Evolutionary conservation across 2,888 invertebrate genomes (phyloP).

Genomic region (Rosalia funebris): DNA sequence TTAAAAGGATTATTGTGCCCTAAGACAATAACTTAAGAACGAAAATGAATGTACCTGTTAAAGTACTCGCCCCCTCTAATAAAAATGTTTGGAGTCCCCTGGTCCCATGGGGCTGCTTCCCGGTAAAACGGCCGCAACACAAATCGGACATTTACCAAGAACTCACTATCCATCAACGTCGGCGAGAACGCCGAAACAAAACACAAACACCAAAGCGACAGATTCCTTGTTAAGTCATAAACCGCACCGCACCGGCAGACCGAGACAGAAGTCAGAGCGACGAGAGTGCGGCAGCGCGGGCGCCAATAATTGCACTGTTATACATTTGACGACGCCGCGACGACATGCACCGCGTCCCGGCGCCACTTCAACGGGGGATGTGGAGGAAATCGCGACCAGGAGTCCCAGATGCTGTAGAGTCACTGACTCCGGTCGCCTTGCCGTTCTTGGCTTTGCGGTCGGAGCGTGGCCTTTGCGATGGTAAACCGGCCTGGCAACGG

Average conservation of each 20-base stretch:
- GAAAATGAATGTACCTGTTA: too few species aligned
- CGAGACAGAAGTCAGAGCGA: neutral
- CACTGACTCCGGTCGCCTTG: slow-evolving; percentile 53
- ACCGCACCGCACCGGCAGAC: neutral
- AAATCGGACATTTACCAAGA: too few species aligned
- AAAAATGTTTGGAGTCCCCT: too few species aligned
- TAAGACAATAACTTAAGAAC: too few species aligned
- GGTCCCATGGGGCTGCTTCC: too few species aligned
- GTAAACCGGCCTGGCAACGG: slow-evolving; percentile 45
- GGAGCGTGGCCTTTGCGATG: slow-evolving; percentile 50
- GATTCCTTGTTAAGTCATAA: slow-evolving; percentile 4
- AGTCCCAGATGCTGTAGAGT: slow-evolving; percentile 55
- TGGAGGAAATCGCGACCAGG: slow-evolving; percentile 35
- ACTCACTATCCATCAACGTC: slow-evolving; percentile 18
- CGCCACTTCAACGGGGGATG: slow-evolving; percentile 34
- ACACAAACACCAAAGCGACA: slow-evolving; percentile 12
- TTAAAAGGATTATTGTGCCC: too few species aligned
- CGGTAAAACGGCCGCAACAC: neutral
- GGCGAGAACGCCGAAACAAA: slow-evolving; percentile 10
- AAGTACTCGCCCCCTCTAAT: too few species aligned
- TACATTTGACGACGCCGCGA: slow-evolving; percentile 26
- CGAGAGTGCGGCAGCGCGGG: slow-evolving; percentile 14
- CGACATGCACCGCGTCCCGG: slow-evolving; percentile 25
- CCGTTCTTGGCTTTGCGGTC: slow-evolving; percentile 41
- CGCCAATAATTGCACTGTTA: slow-evolving; percentile 28